Evolutionary conservation across 2,797 vertebrate species (phyloP), one percentile per base, ranked within the genome.

Genomic region (Forpus xanthops): DNA sequence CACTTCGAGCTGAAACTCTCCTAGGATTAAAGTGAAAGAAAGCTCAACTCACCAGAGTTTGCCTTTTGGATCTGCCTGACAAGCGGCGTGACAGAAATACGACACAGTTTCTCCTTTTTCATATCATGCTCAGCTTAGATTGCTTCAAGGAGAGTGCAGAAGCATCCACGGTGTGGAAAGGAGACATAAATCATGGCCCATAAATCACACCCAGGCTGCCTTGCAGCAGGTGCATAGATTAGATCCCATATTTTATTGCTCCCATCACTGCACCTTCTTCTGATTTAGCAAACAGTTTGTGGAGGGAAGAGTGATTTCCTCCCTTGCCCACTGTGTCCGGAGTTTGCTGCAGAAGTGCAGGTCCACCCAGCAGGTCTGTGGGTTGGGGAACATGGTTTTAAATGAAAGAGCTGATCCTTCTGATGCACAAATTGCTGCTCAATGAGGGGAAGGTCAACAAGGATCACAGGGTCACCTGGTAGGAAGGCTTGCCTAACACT

Each of bases 181-280:
- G 81, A 13, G 47, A 5, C 25, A 7, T 91, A 91, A 95, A 78
- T 80, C 56, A 49, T 5, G 42, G 42, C 12, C 39, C 30, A 11
- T 95, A 89, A 96, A 96, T 96, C 95, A 92, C 30, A 6, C 39
- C 19, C 39, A 4, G 65, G 85, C 81, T 93, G 65, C 83, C 50
- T 1, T 78, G 79, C 37, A 79, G 68, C 90, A 84, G 77, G 65
- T 74, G 65, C 49, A 50, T 8, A 80, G 91, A 89, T 87, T 66
- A 74, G 45, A 60, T 58, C 75, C 56, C 70, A 11, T 89, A 72
- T 93, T 93, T 88, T 77, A 94, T 56, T 25, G 58, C 62, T 77
- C 12, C 39, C 50, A 58, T 80, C 91, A 74, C 76, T 71, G 79
- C 87, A 42, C 33, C 85, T 17, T 78, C 41, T 33, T 61, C 66